A percentile compares a stretch with the other conserved stretches of the same genome.
phyloP scores from a whole-genome alignment of 2,888 invertebrate genomes.

The Clitarchus hookeri region DNA sequence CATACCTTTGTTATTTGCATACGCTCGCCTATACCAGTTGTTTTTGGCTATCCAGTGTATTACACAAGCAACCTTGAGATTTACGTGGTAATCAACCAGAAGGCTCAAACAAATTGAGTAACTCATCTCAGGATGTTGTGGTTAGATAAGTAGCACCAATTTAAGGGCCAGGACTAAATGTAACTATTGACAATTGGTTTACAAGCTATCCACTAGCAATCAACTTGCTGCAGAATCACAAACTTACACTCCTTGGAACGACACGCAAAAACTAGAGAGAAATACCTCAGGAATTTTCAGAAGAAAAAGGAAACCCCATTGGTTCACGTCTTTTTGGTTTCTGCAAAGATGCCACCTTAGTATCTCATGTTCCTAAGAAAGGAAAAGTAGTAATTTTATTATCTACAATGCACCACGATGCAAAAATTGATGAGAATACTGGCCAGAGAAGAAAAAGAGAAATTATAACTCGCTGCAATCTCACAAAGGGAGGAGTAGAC shows the following conservation, averaged over 20 bases:
- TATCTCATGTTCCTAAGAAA: slow-evolving; percentile 47
- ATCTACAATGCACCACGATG: too few species aligned
- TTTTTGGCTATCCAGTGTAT: too few species aligned
- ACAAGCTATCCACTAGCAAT: slow-evolving; percentile 41
- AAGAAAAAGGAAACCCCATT: slow-evolving; percentile 11
- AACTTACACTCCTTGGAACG: slow-evolving; percentile 42
- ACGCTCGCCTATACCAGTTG: too few species aligned
- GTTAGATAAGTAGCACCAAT: slow-evolving; percentile 41
- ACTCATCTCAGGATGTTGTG: slow-evolving; percentile 47
- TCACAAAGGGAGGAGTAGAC: background rate
- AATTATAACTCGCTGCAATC: background rate
- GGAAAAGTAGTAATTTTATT: background rate
- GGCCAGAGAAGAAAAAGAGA: background rate
- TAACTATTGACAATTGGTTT: slow-evolving; percentile 46
- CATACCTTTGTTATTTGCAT: too few species aligned
- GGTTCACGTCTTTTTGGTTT: slow-evolving; percentile 42
- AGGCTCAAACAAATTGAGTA: background rate
- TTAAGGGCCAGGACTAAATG: slow-evolving; percentile 37
- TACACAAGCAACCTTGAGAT: slow-evolving; percentile 16
- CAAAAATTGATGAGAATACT: background rate
- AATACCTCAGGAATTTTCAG: slow-evolving; percentile 39
- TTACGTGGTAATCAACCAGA: background rate
- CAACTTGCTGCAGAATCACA: slow-evolving; percentile 39
- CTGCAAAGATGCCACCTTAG: slow-evolving; percentile 44
- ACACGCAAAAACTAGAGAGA: slow-evolving; percentile 43